Evolutionary conservation across 2,113 vertebrate species (phyloP).

Genomic region (Oceanodroma tethys): DNA sequence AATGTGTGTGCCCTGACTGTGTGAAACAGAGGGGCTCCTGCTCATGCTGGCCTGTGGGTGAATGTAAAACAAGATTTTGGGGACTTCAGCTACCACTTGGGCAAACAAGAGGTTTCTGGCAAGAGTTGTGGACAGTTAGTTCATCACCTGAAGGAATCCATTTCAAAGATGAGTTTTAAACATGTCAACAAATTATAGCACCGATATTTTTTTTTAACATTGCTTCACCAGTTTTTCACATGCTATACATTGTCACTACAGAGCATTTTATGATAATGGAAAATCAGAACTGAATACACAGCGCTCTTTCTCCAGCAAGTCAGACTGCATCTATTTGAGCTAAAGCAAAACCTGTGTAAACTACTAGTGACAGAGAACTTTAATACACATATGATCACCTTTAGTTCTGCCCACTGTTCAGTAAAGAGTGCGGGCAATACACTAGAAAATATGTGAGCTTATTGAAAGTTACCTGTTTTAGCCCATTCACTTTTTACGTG

Average conservation of each 20-base stretch:
- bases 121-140: neutral
- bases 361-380: neutral
- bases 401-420: neutral
- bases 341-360: neutral
- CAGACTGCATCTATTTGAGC: neutral
- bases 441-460: neutral
- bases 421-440: neutral
- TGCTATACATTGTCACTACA: neutral
- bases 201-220: fast-evolving
- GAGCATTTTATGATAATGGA: neutral
- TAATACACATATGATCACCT: neutral
- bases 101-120: neutral
- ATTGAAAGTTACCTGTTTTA: neutral
- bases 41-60: fast-evolving
- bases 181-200: neutral
- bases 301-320: neutral
- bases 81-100: neutral
- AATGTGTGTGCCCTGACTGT: neutral
- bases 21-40: neutral
- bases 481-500: neutral
- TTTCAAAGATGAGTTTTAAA: neutral
- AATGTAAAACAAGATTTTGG: neutral
- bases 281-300: neutral
- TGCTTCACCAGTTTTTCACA: neutral
- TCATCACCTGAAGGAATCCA: neutral